Evolutionary conservation across 2,113 vertebrate species (phyloP).

Genomic region (Hemichromis elongatus): DNA sequence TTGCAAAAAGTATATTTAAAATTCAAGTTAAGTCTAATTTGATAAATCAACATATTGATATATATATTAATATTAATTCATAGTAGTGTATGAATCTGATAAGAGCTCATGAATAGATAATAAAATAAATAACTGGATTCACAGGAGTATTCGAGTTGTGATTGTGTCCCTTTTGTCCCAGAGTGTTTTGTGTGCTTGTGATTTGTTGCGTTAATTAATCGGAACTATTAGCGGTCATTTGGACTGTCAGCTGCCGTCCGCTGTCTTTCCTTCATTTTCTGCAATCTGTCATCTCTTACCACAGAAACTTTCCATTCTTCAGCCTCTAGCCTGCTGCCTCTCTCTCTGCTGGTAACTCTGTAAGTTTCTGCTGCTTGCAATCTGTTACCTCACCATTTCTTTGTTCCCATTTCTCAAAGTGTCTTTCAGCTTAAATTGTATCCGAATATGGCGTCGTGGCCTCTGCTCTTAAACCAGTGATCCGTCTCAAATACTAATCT

Average conservation of each 20-base stretch:
- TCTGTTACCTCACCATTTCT: background rate
- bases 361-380: slow-evolving; percentile 43
- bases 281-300: slow-evolving; percentile 33
- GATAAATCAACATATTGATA: background rate
- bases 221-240: background rate
- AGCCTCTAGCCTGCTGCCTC: slow-evolving; percentile 39
- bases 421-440: background rate
- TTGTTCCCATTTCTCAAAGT: background rate
- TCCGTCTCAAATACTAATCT: background rate
- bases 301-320: slow-evolving; percentile 43
- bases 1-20: background rate
- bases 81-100: background rate
- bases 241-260: background rate
- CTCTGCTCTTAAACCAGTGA: background rate
- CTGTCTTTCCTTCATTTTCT: background rate
- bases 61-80: background rate
- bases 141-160: background rate
- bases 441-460: background rate
- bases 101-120: background rate
- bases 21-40: background rate
- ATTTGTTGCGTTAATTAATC: background rate
- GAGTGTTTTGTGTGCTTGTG: background rate
- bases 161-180: background rate
- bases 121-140: background rate
- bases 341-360: slow-evolving; percentile 51